Conservation (phyloP, 2,797 vertebrate species). For the Aplochiton taeniatus region DNA sequence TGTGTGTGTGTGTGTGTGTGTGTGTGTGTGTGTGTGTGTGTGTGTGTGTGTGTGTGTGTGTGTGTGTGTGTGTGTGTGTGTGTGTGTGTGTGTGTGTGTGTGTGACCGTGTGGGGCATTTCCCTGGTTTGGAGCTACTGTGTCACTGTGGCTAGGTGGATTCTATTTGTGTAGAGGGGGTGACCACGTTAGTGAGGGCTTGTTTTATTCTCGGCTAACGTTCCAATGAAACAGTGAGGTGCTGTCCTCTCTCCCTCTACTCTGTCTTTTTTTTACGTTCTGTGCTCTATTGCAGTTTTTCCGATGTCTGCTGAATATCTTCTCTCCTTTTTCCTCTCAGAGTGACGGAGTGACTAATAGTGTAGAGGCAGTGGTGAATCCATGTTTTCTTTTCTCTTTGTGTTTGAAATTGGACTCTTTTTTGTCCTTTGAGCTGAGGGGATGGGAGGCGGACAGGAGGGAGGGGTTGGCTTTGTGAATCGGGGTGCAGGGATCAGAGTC, state of each 20-base stretch:
- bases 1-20: neutral
- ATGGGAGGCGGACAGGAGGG: constrained; percentile 19
- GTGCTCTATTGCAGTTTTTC: constrained; percentile 24
- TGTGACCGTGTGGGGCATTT: constrained; percentile 3
- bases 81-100: constrained; percentile 15
- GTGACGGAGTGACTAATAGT: constrained; percentile 20
- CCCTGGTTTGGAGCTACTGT: neutral
- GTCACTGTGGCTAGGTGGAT: neutral
- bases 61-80: constrained; percentile 2
- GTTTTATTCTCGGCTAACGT: constrained; percentile 35
- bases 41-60: constrained; percentile 26
- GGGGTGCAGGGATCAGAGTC: constrained; percentile 53
- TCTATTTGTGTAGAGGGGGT: neutral
- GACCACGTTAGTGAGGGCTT: no score
- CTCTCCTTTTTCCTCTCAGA: constrained; percentile 40
- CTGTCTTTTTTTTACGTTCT: constrained; percentile 1
- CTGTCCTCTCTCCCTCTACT: neutral
- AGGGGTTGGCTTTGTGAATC: constrained; percentile 51
- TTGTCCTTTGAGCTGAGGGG: constrained; percentile 32
- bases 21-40: constrained; percentile 33
- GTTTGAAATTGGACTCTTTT: constrained; percentile 52
- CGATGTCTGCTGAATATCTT: constrained; percentile 40
- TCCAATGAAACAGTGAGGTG: constrained; percentile 16
- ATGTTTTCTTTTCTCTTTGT: constrained; percentile 63
- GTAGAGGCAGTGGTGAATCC: constrained; percentile 31